A percentile compares a stretch with the other conserved stretches of the same genome.
Evolutionary conservation across 2,888 invertebrate genomes (phyloP).

Genomic region (Parnassius orleans): DNA sequence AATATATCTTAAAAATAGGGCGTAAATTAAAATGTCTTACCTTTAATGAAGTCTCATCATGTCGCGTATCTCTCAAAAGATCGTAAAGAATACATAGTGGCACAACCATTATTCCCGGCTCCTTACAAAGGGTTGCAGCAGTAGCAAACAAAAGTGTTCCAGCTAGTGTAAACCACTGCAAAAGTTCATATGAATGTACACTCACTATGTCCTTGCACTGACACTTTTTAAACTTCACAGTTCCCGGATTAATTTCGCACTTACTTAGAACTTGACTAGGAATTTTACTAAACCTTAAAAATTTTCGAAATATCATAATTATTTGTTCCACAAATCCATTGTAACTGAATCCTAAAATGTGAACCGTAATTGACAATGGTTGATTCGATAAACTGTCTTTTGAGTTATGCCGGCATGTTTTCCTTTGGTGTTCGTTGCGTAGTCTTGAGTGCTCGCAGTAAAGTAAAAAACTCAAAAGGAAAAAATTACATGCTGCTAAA

Average conservation of each 20-base stretch:
- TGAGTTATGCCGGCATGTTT: slow-evolving; percentile 58
- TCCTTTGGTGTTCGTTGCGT: slow-evolving; percentile 73
- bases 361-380: slow-evolving; percentile 52
- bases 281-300: slow-evolving; percentile 64
- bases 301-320: slow-evolving; percentile 66
- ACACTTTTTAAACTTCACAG: slow-evolving; percentile 62
- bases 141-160: slow-evolving; percentile 84
- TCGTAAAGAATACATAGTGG: slow-evolving; percentile 95
- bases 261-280: slow-evolving; percentile 63
- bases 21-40: slow-evolving; percentile 52
- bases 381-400: slow-evolving; percentile 54
- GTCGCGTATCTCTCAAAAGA: slow-evolving; percentile 81
- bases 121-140: slow-evolving; percentile 95
- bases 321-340: slow-evolving; percentile 70
- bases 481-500: slow-evolving; percentile 94
- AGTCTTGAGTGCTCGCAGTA: slow-evolving; percentile 90
- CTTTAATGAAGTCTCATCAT: slow-evolving; percentile 78
- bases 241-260: slow-evolving; percentile 55
- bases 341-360: slow-evolving; percentile 67
- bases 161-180: slow-evolving; percentile 81
- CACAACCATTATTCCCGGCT: slow-evolving; percentile 96
- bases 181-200: slow-evolving; percentile 68
- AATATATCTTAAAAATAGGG: no score
- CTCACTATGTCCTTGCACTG: slow-evolving; percentile 66
- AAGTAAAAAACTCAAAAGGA: slow-evolving; percentile 91